Base-by-base conservation (phyloP, 1,140 invertebrate species). In the Drosophila sechellia region DNA sequence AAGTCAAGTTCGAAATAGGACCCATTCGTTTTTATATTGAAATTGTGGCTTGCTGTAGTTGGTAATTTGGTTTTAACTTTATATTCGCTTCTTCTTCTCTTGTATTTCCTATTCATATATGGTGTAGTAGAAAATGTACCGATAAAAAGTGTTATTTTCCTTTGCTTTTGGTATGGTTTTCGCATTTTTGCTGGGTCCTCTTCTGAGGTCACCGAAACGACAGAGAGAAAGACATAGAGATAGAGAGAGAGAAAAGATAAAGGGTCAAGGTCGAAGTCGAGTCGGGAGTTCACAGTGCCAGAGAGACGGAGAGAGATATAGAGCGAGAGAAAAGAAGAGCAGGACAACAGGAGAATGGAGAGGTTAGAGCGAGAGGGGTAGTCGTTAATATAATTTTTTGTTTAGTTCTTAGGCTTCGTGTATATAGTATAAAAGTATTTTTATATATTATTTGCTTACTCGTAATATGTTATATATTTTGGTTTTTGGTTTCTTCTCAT, bases 391-490 rank as follows among this genome's bases (percentile, higher is more conserved):
- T 75, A 66, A 65, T 59, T 43, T 59, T 80, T 39, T 65, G 55
- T 78, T 53, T 52, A 77, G 48, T 73, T 68, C 15, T 66, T 66
- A 54, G 43, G 55, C 34, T 49, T 60, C 37, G 75, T 83, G 75
- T 83, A 83, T 79, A 83, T 60, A 83, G 79, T 83, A 81, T 83
- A 83, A 78, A 81, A 78, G 79, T 73, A 81, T 66, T 79, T 58
- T 61, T 45, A 60, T 66, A 65, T 74, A 58, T 75, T 74, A 77
- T 55, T 53, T 31, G 75, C 54, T 83, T 60, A 76, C 60, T 56
- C 17, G 39, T 74, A 76, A 66, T 55, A 80, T 71, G 17, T 70
- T 77, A 80, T 58, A 58, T 50, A 56, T 22, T 56, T 34, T 52
- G 58, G 31, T 70, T 64, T 52, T 56, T 52, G 55, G 63, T 78